phyloP scores from a whole-genome alignment of 1,140 invertebrate genomes.

The Formica selysi region DNA sequence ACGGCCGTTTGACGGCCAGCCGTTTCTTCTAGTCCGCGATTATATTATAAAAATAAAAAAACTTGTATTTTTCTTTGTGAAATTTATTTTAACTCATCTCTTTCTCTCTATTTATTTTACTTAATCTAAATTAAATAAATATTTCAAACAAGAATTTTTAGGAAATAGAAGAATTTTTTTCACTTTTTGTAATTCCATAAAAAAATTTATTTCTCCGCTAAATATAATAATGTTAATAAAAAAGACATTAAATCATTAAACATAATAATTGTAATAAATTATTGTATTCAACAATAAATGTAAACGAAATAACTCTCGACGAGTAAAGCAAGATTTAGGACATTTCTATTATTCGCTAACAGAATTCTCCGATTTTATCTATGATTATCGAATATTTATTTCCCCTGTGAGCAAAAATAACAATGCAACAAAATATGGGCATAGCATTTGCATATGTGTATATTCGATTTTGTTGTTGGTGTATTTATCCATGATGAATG shows the following conservation, averaged over 20 bases:
- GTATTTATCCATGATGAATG: background rate
- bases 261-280: background rate
- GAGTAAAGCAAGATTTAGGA: background rate
- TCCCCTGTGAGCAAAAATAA: background rate
- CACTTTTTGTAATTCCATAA: background rate
- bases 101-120: background rate
- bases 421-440: background rate
- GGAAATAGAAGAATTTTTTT: background rate
- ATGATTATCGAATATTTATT: conserved; percentile 16
- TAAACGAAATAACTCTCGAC: background rate
- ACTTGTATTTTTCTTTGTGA: background rate
- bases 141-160: background rate
- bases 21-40: conserved; percentile 26
- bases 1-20: background rate
- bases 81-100: background rate
- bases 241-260: background rate
- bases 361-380: background rate
- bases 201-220: background rate
- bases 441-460: background rate
- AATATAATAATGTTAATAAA: background rate
- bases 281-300: background rate
- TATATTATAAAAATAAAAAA: conserved; percentile 23
- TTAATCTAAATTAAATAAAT: background rate
- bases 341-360: background rate
- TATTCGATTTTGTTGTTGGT: background rate